Evolutionary conservation across 2,113 vertebrate genomes (phyloP), one percentile per base, ranked within the genome.

Genomic region (Orcinus orca): DNA sequence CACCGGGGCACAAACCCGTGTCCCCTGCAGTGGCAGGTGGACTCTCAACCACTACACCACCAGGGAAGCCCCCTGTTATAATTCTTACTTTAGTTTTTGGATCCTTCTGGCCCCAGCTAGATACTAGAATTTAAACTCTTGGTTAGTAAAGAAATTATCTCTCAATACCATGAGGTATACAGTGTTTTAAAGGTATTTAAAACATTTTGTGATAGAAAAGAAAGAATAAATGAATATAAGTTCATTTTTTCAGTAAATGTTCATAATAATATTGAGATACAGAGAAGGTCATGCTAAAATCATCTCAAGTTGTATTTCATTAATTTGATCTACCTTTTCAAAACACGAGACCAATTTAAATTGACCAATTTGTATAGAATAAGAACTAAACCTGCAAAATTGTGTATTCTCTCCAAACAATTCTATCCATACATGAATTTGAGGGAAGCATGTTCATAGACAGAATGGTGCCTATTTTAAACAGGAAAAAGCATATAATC

Each of bases 141-240:
- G 17, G 4, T 68, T 89, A 91, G 9, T 23, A 92, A 97, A 74
- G n/a, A 33, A 84, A 33, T 74, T 97, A 50, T 58, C 68, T 93
- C 58, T 95, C 38, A 92, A 25, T 63, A 23, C 23, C 5, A 3
- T 6, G 7, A 80, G 31, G 14, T 89, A 60, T 3, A 26, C 15
- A 73, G 12, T 38, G 12, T 76, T 13, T 38, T 81, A 68, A 93
- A 94, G 23, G 38, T 79, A 73, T 73, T 94, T 58, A 92, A 74
- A 96, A 68, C 82, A 93, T 71, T 88, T 83, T 93, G 58, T 65
- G 25, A 2, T 29, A 62, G 13, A 47, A 62, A 92, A 80, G 36
- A 95, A 92, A 87, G 1, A 93, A 74, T 33, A 93, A 88, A 18
- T 55, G 5, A 76, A 70, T 53, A 17, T 71, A 93, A 92, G 84